phyloP scores from a whole-genome alignment of 2,113 vertebrate genomes.

The Anseranas semipalmata region DNA sequence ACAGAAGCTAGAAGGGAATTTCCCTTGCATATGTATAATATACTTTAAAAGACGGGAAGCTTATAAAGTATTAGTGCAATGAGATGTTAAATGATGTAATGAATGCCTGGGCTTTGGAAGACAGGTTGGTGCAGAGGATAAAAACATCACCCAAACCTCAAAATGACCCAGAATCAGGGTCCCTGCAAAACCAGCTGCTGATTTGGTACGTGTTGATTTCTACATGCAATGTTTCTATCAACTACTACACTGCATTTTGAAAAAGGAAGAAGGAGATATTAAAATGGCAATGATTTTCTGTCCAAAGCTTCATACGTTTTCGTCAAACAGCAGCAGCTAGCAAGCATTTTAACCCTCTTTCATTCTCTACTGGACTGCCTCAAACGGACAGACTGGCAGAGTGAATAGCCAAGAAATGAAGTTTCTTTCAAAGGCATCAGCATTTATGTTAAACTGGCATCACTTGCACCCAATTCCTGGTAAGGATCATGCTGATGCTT shows the following conservation, averaged over 20 bases:
- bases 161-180: not conserved
- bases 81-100: not conserved
- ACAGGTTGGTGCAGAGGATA: not conserved
- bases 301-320: not conserved
- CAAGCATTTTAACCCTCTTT: not conserved
- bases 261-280: not conserved
- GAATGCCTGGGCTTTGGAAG: not conserved
- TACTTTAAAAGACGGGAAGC: not conserved
- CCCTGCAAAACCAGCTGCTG: not conserved
- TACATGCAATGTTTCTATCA: not conserved
- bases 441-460: not conserved
- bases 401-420: not conserved
- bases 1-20: not conserved
- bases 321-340: not conserved
- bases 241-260: not conserved
- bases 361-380: not conserved
- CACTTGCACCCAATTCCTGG: not conserved
- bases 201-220: not conserved
- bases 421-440: not conserved
- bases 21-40: not conserved
- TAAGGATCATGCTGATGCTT: not conserved
- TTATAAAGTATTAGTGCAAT: not conserved
- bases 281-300: slow-evolving; percentile 9
- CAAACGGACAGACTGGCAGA: not conserved
- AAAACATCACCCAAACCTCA: not conserved